phyloP scores from a whole-genome alignment of 30 jellyfish, hydroid and myxozoan genomes.

The Pseudorhiza aurosa region DNA sequence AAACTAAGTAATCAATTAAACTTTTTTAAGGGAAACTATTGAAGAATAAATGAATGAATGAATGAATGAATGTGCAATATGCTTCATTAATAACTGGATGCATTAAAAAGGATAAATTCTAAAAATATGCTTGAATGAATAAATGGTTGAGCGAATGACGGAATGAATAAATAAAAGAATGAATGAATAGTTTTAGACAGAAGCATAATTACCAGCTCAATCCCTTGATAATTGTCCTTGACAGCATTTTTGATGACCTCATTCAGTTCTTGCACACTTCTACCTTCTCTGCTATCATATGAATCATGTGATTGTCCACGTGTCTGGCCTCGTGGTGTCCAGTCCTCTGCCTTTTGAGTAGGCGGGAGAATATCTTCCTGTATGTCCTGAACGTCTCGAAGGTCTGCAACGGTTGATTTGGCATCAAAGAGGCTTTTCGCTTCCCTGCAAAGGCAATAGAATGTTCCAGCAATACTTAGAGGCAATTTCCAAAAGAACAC shows the following conservation, averaged over 20 bases:
- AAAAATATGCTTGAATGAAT: too few species aligned
- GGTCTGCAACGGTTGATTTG: slow-evolving; percentile 63
- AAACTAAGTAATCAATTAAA: too few species aligned
- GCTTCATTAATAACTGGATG: background rate
- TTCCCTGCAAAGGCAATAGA: slow-evolving; percentile 54
- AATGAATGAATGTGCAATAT: background rate
- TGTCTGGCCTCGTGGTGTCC: background rate
- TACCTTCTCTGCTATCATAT: slow-evolving; percentile 72
- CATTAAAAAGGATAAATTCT: too few species aligned
- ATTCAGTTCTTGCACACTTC: slow-evolving; percentile 66
- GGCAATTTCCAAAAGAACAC: background rate
- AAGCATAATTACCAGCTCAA: slow-evolving; percentile 66
- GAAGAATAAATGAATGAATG: background rate
- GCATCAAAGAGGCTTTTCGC: slow-evolving; percentile 80
- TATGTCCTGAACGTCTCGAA: slow-evolving; percentile 53
- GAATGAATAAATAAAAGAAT: background rate
- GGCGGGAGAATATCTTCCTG: slow-evolving; percentile 32
- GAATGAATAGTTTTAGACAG: too few species aligned
- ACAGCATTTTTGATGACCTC: slow-evolving; percentile 42
- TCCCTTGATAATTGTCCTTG: slow-evolving; percentile 55
- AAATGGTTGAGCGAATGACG: background rate
- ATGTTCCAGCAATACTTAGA: background rate
- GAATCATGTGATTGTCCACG: slow-evolving; percentile 51
- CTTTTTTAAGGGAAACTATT: too few species aligned
- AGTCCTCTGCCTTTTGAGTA: slow-evolving; percentile 36